Base-by-base conservation (phyloP, 2,888 invertebrate species). In the Euplagia quadripunctaria region DNA sequence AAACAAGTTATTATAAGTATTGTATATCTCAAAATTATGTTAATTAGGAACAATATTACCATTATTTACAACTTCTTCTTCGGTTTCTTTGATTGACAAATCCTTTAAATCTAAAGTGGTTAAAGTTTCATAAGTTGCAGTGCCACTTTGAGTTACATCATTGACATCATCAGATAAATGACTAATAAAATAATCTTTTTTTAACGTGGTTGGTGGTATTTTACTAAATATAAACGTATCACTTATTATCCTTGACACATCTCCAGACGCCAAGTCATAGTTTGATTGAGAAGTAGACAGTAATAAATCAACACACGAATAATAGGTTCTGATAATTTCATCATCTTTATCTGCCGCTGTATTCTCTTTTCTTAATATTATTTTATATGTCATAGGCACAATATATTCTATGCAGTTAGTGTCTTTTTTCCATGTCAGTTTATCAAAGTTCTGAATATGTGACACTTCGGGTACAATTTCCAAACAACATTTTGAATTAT, bases 381-480 rank as follows among this genome's bases (percentile, higher is more conserved):
- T 91, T 85, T 90, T 94, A 73, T 94, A 93, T 1, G 89, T 92
- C 87, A 95, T 92, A 3, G 95, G 95, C 73, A 95, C 87, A 2
- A 83, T 87, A 73, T 93, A 94, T 81, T 94, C 93, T 41, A 93
- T 88, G 8, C 82, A 81, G 65, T 89, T 85, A 2, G 87, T 85
- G 75, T 89, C 84, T n/a, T 87, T 80, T 71, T 82, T 90, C 92
- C 92, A 94, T 78, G 89, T 79, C 55, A 94, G 87, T 86, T 91
- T 92, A 42, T 94, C 90, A 51, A 95, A 79, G 73, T 94, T 94
- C 83, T 92, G 82, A 66, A 92, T 80, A 70, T 83, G 85, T 1
- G 91, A 87, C 31, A 95, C 85, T 85, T 93, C 90, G 16, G 95
- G 95, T 65, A 93, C 85, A 71, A 95, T 94, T 90, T 94, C 94